Evolutionary conservation across 2,888 invertebrate species (phyloP).

Genomic region (Xestia rhomboidea): DNA sequence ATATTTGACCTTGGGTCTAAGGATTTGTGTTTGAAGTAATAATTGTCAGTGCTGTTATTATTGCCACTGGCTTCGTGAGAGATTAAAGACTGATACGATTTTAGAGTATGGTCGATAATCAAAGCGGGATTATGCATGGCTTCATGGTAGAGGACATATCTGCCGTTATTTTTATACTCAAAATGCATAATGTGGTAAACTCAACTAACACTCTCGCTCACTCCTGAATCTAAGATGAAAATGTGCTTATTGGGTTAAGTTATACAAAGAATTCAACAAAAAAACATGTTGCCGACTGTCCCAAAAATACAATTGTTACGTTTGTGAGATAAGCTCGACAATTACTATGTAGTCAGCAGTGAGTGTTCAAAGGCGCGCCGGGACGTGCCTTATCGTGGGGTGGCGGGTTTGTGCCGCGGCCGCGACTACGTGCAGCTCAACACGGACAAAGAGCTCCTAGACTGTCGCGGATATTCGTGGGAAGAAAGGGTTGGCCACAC

Average conservation of each 20-base stretch:
- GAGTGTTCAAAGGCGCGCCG: conserved; percentile 72
- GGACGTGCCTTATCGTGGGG: conserved; percentile 81
- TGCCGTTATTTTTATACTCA: not conserved
- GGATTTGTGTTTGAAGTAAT: conserved; percentile 28
- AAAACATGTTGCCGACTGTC: conserved; percentile 45
- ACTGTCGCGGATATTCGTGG: conserved; percentile 77
- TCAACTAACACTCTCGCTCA: not conserved
- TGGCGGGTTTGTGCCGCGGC: conserved; percentile 72
- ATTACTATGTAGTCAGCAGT: conserved; percentile 70
- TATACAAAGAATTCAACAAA: conserved; percentile 45
- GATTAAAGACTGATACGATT: not conserved
- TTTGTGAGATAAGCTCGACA: conserved; percentile 64
- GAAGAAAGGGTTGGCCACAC: conserved; percentile 75
- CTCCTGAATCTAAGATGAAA: conserved; percentile 6
- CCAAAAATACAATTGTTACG: conserved; percentile 63
- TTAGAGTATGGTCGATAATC: not conserved
- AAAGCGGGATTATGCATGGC: not conserved
- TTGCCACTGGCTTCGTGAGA: not conserved
- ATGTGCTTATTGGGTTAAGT: conserved; percentile 23
- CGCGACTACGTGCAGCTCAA: conserved; percentile 61
- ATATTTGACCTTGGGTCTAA: conserved; percentile 34
- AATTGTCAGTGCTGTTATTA: conserved; percentile 17
- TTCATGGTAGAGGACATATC: not conserved
- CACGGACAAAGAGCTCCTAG: conserved; percentile 68
- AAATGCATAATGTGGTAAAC: not conserved